phyloP scores from a whole-genome alignment of 2,888 invertebrate genomes.

The Agelastica alni region DNA sequence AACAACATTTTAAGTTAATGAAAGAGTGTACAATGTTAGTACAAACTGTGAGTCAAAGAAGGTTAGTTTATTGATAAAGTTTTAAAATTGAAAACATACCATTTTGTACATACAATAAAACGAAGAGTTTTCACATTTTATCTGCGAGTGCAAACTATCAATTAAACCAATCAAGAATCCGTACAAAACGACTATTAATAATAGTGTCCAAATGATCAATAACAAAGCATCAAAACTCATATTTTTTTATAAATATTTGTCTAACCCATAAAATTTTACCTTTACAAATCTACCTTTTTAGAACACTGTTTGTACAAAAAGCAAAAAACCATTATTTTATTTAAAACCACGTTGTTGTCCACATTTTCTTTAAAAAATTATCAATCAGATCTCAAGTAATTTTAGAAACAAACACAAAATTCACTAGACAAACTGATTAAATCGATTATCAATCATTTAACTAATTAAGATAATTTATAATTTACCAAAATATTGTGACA shows the following conservation, averaged over 20 bases:
- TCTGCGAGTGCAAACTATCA: conserved; percentile 26
- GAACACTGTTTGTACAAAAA: conserved; percentile 16
- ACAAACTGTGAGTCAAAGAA: neutral
- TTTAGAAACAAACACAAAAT: neutral
- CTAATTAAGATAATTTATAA: conserved; percentile 6
- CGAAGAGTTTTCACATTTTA: conserved; percentile 25
- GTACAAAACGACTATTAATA: conserved; percentile 44
- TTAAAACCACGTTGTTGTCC: neutral
- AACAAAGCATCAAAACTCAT: conserved; percentile 32
- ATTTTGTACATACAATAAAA: conserved; percentile 25
- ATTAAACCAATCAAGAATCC: conserved; percentile 45
- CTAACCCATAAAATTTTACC: conserved; percentile 1
- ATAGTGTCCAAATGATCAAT: conserved; percentile 40
- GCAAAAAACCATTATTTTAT: conserved; percentile 18
- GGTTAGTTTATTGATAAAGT: conserved; percentile 4
- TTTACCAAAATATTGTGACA: too few relatives aligned
- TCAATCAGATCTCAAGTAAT: neutral
- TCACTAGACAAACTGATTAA: neutral
- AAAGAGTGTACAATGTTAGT: too few relatives aligned
- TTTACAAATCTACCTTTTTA: conserved; percentile 25
- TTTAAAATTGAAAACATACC: conserved; percentile 23
- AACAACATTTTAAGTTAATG: too few relatives aligned
- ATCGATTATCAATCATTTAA: conserved; percentile 2
- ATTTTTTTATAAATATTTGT: conserved; percentile 7
- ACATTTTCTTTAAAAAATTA: conserved; percentile 5